A percentile compares a stretch with the other conserved stretches of the same genome.
Evolutionary conservation across 2,797 vertebrate species (phyloP).

Genomic region (Selene dorsalis): DNA sequence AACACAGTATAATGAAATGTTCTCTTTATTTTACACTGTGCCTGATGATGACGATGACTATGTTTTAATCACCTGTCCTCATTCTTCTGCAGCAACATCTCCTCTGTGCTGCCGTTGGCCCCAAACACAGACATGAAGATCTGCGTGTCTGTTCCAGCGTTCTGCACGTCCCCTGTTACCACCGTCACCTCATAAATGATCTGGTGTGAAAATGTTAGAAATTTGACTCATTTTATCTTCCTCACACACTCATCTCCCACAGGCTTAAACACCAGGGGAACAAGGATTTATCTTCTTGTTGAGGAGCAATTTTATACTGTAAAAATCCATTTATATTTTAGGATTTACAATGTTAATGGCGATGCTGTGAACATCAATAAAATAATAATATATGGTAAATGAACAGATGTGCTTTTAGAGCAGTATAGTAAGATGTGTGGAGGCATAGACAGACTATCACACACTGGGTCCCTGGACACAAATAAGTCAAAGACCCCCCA

Average conservation of each 20-base stretch:
- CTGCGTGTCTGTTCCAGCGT: conserved; percentile 89
- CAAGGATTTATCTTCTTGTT: not conserved
- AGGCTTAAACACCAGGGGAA: not conserved
- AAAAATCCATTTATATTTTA: not conserved
- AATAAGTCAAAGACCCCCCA: no score
- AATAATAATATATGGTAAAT: not conserved
- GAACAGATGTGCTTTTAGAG: not conserved
- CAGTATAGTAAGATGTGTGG: not conserved
- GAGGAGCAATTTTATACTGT: not conserved
- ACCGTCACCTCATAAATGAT: conserved; percentile 92
- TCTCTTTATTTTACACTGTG: not conserved
- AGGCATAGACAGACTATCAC: not conserved
- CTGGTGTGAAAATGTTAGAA: conserved; percentile 69
- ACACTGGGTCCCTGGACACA: not conserved
- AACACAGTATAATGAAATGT: not conserved
- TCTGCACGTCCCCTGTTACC: conserved; percentile 90
- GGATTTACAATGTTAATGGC: not conserved
- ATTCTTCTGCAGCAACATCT: conserved; percentile 92
- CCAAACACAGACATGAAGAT: conserved; percentile 95
- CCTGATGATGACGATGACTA: not conserved
- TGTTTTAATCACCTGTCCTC: conserved; percentile 88
- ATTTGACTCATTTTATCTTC: not conserved
- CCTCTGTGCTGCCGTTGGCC: conserved; percentile 91
- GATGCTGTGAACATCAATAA: not conserved
- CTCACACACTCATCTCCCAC: not conserved